These are phyloP conservation scores for Trissolcus brochymenae DNA, from an alignment of 2,888 invertebrate genomes.

Conservation along the genomic window DNA sequence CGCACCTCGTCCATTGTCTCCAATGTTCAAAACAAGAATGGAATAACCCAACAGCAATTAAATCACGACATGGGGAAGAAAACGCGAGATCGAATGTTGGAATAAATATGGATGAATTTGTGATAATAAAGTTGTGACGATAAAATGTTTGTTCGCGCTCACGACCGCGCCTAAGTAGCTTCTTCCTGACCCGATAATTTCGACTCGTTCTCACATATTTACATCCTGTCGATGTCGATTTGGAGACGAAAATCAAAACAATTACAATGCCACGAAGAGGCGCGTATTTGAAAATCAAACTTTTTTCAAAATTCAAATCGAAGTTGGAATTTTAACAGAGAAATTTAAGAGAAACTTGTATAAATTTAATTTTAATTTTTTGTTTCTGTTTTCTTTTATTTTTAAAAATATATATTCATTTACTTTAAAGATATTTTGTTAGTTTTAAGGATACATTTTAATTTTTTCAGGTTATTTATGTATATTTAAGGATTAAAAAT, in stretches of 20 bases:
- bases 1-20: not conserved
- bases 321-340: not conserved
- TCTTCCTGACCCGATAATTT: constrained; percentile 6
- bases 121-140: not conserved
- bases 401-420: not conserved
- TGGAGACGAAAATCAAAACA: constrained; percentile 32
- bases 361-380: not conserved
- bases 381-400: too few species aligned
- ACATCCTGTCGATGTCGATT: constrained; percentile 12
- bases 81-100: too few species aligned
- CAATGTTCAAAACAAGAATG: not conserved
- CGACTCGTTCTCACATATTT: constrained; percentile 21
- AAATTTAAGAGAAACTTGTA: not conserved
- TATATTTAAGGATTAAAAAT: not conserved
- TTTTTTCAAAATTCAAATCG: too few species aligned
- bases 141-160: constrained; percentile 26
- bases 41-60: too few species aligned
- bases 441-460: not conserved
- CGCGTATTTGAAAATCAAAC: constrained; percentile 11
- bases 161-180: constrained; percentile 1
- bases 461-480: too few species aligned
- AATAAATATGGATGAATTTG: not conserved
- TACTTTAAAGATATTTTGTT: not conserved
- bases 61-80: too few species aligned
- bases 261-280: constrained; percentile 11